phyloP scores from a whole-genome alignment of 2,113 vertebrate species.

The Pica pica region DNA sequence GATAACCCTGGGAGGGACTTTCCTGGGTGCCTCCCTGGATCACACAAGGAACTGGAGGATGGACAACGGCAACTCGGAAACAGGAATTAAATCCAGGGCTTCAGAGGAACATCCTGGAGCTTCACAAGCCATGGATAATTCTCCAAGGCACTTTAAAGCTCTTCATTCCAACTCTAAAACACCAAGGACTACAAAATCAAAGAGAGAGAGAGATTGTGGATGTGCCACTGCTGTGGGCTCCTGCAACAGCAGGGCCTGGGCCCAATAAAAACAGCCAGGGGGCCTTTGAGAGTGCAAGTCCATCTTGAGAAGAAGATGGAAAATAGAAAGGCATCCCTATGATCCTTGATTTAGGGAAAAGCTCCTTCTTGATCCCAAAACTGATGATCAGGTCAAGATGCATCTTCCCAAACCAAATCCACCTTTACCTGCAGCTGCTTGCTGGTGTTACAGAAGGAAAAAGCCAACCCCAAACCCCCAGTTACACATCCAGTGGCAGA shows the following conservation, averaged over 20 bases:
- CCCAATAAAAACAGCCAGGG: not conserved
- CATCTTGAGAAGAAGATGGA: not conserved
- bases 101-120: not conserved
- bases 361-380: not conserved
- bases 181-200: not conserved
- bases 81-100: not conserved
- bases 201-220: not conserved
- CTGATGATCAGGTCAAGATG: not conserved
- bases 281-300: not conserved
- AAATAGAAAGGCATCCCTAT: not conserved
- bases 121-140: not conserved
- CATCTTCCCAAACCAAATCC: not conserved
- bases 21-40: not conserved
- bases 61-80: not conserved
- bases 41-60: accelerated
- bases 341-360: not conserved
- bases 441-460: not conserved
- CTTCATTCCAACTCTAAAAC: not conserved
- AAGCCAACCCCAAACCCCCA: not conserved
- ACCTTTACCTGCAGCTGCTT: not conserved
- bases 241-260: not conserved
- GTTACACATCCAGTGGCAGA: not conserved
- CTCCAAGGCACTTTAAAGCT: not conserved
- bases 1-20: not conserved
- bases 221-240: not conserved